These are phyloP conservation scores for Hyaena hyaena DNA, from an alignment of 2,113 vertebrate genomes.

Conservation along the genomic window DNA sequence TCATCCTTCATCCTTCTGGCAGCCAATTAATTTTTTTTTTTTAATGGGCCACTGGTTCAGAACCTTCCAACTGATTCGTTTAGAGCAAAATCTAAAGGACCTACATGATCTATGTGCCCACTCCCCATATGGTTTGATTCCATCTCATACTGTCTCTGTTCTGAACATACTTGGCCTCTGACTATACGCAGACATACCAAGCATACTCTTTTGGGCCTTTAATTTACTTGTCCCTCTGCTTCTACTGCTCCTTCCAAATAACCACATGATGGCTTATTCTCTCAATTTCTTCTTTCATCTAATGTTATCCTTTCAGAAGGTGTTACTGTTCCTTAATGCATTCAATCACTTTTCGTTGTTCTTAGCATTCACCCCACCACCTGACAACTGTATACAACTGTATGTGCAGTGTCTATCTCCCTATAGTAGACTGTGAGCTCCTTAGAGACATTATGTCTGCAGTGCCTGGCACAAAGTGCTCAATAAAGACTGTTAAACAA, in stretches of 20 bases:
- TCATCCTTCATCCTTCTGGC: background rate
- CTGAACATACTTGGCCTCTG: background rate
- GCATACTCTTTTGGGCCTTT: background rate
- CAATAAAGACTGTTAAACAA: background rate
- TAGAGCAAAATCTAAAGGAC: slow-evolving; percentile 23
- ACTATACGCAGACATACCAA: background rate
- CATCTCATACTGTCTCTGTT: background rate
- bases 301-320: background rate
- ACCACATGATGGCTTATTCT: background rate
- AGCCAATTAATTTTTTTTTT: background rate
- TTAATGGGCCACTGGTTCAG: background rate
- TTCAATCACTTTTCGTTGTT: slow-evolving; percentile 1
- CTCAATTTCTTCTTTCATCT: background rate
- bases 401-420: background rate
- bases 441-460: background rate
- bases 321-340: background rate
- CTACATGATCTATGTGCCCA: background rate
- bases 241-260: background rate
- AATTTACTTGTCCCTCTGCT: background rate
- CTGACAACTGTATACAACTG: background rate
- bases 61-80: background rate
- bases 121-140: background rate
- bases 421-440: background rate
- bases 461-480: background rate
- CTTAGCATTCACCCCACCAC: background rate